Base-by-base conservation (phyloP, 2,113 vertebrate genomes). In the Pheucticus melanocephalus region DNA sequence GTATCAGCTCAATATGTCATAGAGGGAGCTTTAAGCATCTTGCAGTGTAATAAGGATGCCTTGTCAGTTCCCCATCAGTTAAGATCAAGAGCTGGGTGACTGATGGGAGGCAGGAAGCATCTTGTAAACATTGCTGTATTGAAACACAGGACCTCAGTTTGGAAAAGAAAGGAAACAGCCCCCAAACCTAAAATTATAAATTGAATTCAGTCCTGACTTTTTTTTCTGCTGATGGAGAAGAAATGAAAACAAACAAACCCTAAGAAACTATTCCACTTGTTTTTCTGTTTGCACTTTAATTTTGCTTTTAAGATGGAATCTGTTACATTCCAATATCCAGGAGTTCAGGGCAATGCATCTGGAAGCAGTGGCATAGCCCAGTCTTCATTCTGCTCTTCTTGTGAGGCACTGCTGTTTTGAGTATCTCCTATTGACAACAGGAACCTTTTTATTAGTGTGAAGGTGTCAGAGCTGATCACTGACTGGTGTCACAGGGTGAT, bases 361-460 rank as follows among this genome's bases (percentile, higher is more conserved):
- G 30, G 48, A 79, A 37, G 14, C 2, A 2, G 39, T 8, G 1
- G 16, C 2, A 1, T 48, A 64, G 53, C 47, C 20, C 45, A 22
- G 0, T 61, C 66, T 82, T 69, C 0, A 0, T 39, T 77, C 27
- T 7, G 2, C 6, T 70, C 21, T 61, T 61, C 37, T 42, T 4
- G 20, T 20, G 37, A 64, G 50, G 14, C 42, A 5, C 24, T 61
- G 12, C 21, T 37, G 48, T 53, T 91, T 56, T 54, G 45, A 39
- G 12, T 45, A 39, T 78, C 60, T 82, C 13, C 31, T 78, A 8
- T 27, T 59, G 73, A 40, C 15, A 59, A 18, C 6, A 16, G 81
- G 28, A 70, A 37, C n/a, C 2, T 7, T 56, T 78, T 23, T 53
- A 24, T 66, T 53, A n/a, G 27, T 71, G 40, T 48, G 40, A 66